Conservation (phyloP, 2,888 invertebrate species). For the Lapara coniferarum region DNA sequence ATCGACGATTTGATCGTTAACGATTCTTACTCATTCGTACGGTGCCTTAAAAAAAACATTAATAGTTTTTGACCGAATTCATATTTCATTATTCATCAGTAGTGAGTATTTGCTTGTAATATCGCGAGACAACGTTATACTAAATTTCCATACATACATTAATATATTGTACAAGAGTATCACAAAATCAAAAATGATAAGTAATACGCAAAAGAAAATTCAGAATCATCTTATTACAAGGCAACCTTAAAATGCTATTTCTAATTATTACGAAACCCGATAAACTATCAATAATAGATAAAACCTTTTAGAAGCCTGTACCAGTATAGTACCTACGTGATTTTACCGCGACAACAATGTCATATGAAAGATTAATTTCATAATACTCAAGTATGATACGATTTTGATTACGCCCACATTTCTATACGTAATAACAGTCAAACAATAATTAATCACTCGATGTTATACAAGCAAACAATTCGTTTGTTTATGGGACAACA, state of each 20-base stretch:
- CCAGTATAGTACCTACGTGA: slow-evolving; percentile 25
- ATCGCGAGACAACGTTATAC: no score
- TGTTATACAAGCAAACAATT: slow-evolving; percentile 67
- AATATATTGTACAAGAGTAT: no score
- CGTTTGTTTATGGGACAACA: slow-evolving; percentile 69
- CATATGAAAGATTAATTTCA: slow-evolving; percentile 39
- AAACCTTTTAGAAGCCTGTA: slow-evolving; percentile 5
- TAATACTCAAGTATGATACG: slow-evolving; percentile 34
- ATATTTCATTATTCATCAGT: no score
- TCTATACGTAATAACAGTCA: slow-evolving; percentile 36
- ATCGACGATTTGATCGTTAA: not conserved
- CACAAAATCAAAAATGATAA: no score
- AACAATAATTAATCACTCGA: slow-evolving; percentile 65
- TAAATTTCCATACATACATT: no score
- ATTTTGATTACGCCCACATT: slow-evolving; percentile 28
- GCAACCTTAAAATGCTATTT: not conserved
- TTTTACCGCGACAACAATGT: slow-evolving; percentile 19
- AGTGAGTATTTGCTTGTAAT: no score
- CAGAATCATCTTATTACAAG: not conserved
- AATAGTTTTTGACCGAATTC: no score
- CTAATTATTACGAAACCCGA: not conserved
- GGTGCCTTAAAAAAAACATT: no score
- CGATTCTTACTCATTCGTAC: not conserved
- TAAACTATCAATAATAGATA: not conserved
- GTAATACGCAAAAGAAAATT: not conserved